phyloP scores from a whole-genome alignment of 2,888 invertebrate species.

The Tenthredo notha region DNA sequence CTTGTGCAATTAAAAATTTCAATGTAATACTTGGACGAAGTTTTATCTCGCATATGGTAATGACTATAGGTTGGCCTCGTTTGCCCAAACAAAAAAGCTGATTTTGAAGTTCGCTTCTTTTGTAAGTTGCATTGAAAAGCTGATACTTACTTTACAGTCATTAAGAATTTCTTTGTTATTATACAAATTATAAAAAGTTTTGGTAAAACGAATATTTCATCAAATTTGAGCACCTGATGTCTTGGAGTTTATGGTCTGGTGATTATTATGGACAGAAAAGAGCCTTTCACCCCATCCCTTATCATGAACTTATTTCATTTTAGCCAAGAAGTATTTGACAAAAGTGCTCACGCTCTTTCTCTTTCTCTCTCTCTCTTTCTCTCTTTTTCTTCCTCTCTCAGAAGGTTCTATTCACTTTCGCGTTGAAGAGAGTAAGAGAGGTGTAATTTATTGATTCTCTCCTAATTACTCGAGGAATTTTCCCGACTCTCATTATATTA shows the following conservation, averaged over 20 bases:
- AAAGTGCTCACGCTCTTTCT: not conserved
- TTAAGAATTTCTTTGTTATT: not conserved
- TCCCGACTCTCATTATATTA: not conserved
- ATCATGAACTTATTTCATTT: slow-evolving; percentile 11
- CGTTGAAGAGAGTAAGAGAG: not conserved
- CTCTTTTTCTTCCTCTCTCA: not conserved
- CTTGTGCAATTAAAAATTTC: not conserved
- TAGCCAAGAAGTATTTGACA: slow-evolving; percentile 4
- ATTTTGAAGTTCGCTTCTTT: not conserved
- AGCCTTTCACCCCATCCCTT: not conserved
- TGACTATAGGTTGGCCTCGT: not conserved
- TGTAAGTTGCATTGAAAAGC: not conserved
- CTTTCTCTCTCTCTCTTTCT: too few relatives aligned
- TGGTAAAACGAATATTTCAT: not conserved
- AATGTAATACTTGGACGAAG: not conserved
- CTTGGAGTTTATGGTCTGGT: not conserved
- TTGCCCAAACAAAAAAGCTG: not conserved
- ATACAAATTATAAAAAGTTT: not conserved
- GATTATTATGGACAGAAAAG: slow-evolving; percentile 8
- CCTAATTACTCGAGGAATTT: slow-evolving; percentile 21
- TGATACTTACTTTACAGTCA: not conserved
- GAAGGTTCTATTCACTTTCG: not conserved
- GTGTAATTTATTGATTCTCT: slow-evolving; percentile 5
- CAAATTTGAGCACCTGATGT: not conserved
- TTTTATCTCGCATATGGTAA: not conserved